phyloP scores from a whole-genome alignment of 2,113 vertebrate species.

The Sakesphorus luctuosus region DNA sequence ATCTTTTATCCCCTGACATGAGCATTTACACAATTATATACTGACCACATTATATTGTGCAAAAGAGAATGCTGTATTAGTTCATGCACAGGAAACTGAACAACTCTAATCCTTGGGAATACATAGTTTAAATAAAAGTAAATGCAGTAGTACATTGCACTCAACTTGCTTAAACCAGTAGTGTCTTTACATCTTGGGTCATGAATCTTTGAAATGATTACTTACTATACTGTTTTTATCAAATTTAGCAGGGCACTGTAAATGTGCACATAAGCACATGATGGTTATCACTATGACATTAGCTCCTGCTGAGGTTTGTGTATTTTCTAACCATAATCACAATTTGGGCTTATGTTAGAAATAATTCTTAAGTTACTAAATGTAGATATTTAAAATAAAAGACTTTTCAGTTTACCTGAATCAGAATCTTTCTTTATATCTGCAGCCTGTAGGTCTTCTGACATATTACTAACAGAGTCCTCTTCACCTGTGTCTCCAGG shows the following conservation, averaged over 20 bases:
- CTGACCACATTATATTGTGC: neutral
- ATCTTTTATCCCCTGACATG: neutral
- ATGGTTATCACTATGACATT: neutral
- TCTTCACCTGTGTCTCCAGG: constrained; percentile 62
- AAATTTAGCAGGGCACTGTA: neutral
- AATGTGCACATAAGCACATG: neutral
- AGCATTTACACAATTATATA: neutral
- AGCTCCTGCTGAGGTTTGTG: neutral
- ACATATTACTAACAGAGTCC: constrained; percentile 45
- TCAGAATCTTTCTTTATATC: constrained; percentile 56
- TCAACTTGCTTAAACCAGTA: neutral
- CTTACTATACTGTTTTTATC: neutral
- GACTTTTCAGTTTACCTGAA: constrained; percentile 55
- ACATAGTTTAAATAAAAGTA: neutral
- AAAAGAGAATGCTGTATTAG: neutral
- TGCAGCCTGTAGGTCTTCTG: constrained; percentile 59
- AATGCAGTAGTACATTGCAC: neutral
- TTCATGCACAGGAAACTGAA: neutral
- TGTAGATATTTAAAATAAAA: neutral
- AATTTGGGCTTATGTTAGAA: neutral
- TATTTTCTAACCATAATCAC: neutral
- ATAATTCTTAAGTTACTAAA: neutral
- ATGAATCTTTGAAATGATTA: neutral
- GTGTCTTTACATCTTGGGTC: neutral
- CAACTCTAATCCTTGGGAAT: neutral